These are phyloP conservation scores for Porites rus DNA, from an alignment of 92 coral and sea anemone species.

Conservation along the genomic window DNA sequence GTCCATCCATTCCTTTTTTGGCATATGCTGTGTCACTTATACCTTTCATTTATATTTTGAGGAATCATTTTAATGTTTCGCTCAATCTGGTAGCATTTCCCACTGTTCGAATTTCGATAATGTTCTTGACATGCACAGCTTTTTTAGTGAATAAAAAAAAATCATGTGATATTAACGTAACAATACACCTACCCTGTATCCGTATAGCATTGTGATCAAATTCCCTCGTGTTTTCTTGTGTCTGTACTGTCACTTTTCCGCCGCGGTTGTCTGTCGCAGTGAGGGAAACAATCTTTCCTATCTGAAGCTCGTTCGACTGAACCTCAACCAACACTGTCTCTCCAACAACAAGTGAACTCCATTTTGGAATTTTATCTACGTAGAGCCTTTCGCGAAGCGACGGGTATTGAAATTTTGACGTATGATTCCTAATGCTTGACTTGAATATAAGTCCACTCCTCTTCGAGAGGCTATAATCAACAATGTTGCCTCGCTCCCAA, in stretches of 20 bases:
- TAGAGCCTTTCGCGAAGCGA: background rate
- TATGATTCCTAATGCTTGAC: background rate
- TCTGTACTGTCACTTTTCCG: background rate
- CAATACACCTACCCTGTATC: background rate
- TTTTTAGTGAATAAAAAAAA: background rate
- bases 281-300: background rate
- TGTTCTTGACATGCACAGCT: background rate
- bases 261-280: background rate
- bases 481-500: constrained; percentile 12
- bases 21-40: too few species aligned
- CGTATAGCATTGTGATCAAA: background rate
- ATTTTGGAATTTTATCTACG: constrained; percentile 10
- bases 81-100: too few species aligned
- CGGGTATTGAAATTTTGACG: background rate
- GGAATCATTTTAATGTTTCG: too few species aligned
- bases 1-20: too few species aligned
- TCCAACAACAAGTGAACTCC: background rate
- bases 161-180: background rate
- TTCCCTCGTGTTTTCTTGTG: background rate
- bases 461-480: constrained; percentile 4
- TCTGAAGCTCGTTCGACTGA: background rate
- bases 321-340: constrained; percentile 1
- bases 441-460: constrained; percentile 1
- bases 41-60: too few species aligned
- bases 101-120: too few species aligned